Conservation (phyloP, 2,888 invertebrate genomes). For the Drosophila peninsularis region DNA sequence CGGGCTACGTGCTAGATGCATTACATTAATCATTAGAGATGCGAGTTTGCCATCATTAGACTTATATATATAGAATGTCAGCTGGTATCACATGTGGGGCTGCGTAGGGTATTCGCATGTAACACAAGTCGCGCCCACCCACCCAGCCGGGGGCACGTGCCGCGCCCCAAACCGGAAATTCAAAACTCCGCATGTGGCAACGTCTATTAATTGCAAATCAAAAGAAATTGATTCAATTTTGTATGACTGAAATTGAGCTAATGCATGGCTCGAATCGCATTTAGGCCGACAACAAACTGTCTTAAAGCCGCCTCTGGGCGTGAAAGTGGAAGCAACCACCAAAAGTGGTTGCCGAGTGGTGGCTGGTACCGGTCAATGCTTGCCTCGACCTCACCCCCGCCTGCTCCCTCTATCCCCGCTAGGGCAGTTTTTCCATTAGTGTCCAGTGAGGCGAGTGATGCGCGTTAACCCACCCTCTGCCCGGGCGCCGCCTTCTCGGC, state of each 20-base stretch:
- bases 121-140: conserved; percentile 51
- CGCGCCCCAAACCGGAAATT: conserved; percentile 64
- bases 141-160: conserved; percentile 60
- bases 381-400: neutral
- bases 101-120: conserved; percentile 25
- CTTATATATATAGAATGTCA: conserved; percentile 22
- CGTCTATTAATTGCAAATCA: conserved; percentile 63
- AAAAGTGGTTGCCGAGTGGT: conserved; percentile 6
- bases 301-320: conserved; percentile 49
- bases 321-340: conserved; percentile 70
- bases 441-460: conserved; percentile 74
- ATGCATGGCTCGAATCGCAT: conserved; percentile 46
- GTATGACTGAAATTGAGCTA: conserved; percentile 53
- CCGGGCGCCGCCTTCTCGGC: conserved; percentile 9
- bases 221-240: conserved; percentile 50
- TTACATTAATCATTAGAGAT: conserved; percentile 65
- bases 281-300: conserved; percentile 15
- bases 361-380: conserved; percentile 14
- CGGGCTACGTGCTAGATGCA: conserved; percentile 43
- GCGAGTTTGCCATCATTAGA: conserved; percentile 53
- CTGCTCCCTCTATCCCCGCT: neutral
- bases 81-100: conserved; percentile 16
- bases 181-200: conserved; percentile 67
- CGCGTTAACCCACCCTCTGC: conserved; percentile 47
- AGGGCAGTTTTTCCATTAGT: conserved; percentile 72